Percentiles rank a stretch among this genome's conserved stretches.
Conservation (phyloP, 2,113 vertebrate species). For the Vanacampus margaritifer region DNA sequence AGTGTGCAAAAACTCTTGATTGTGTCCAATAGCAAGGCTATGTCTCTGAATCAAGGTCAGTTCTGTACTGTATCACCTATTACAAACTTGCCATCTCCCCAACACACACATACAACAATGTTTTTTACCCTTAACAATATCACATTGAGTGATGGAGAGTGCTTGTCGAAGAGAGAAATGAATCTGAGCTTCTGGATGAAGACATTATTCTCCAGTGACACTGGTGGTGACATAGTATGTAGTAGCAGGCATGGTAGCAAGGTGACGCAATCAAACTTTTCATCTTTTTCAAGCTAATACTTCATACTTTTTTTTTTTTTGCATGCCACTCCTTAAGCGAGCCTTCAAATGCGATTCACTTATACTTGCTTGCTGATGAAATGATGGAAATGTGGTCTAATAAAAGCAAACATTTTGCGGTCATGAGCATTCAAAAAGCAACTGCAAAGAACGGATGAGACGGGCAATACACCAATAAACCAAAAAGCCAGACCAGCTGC, state of each 20-base stretch:
- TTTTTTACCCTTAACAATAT: constrained; percentile 42
- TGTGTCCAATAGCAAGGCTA: constrained; percentile 66
- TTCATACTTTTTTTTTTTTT: neutral
- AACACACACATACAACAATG: constrained; percentile 20
- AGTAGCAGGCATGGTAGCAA: constrained; percentile 28
- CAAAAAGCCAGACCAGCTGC: constrained; percentile 64
- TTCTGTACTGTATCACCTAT: constrained; percentile 70
- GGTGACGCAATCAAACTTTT: constrained; percentile 25
- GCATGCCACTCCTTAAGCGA: neutral
- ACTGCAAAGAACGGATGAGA: constrained; percentile 12
- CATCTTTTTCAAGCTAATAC: constrained; percentile 1
- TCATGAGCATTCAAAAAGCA: constrained; percentile 23
- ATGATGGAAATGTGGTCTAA: constrained; percentile 17
- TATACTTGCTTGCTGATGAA: constrained; percentile 1
- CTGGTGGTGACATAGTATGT: constrained; percentile 25
- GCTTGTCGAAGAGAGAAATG: constrained; percentile 50
- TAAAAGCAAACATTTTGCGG: constrained; percentile 34
- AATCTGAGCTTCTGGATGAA: constrained; percentile 29
- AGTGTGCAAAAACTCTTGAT: constrained; percentile 82
- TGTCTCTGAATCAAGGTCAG: constrained; percentile 79
- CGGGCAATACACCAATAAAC: constrained; percentile 53
- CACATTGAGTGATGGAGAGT: constrained; percentile 51
- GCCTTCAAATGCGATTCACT: neutral
- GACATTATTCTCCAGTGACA: constrained; percentile 48
- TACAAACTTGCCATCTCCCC: constrained; percentile 52